phyloP scores from a whole-genome alignment of 2,888 invertebrate species.

The Heliconius ethilla region DNA sequence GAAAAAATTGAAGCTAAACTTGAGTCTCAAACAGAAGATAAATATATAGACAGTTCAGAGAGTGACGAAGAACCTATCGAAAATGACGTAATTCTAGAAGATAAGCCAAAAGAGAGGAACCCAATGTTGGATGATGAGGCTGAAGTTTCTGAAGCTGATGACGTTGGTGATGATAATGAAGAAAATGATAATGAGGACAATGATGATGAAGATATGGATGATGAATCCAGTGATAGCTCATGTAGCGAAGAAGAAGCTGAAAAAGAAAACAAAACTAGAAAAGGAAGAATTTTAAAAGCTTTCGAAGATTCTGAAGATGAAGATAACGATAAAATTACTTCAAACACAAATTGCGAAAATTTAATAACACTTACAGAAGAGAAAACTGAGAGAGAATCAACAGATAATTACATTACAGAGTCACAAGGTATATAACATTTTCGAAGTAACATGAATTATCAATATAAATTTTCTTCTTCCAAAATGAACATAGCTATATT shows the following conservation, averaged over 20 bases:
- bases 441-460: background rate
- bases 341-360: slow-evolving; percentile 11
- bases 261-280: slow-evolving; percentile 57
- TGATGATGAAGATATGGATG: slow-evolving; percentile 55
- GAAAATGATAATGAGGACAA: slow-evolving; percentile 44
- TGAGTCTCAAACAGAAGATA: slow-evolving; percentile 57
- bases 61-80: slow-evolving; percentile 76
- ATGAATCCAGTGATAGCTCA: slow-evolving; percentile 58
- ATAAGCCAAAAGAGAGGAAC: slow-evolving; percentile 68
- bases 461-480: background rate
- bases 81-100: slow-evolving; percentile 51
- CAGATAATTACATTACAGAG: background rate
- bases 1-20: slow-evolving; percentile 71
- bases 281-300: slow-evolving; percentile 74
- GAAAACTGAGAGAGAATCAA: background rate
- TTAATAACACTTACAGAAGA: background rate
- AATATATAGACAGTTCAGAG: slow-evolving; percentile 66
- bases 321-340: slow-evolving; percentile 40
- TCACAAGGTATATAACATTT: slow-evolving; percentile 17
- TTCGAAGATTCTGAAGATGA: slow-evolving; percentile 79
- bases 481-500: background rate
- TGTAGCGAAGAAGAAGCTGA: slow-evolving; percentile 62
- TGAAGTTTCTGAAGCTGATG: slow-evolving; percentile 73
- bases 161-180: slow-evolving; percentile 45
- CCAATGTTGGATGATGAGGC: slow-evolving; percentile 77